Conservation (phyloP, 2,888 invertebrate species). For the Hydrotaea diabolus region DNA sequence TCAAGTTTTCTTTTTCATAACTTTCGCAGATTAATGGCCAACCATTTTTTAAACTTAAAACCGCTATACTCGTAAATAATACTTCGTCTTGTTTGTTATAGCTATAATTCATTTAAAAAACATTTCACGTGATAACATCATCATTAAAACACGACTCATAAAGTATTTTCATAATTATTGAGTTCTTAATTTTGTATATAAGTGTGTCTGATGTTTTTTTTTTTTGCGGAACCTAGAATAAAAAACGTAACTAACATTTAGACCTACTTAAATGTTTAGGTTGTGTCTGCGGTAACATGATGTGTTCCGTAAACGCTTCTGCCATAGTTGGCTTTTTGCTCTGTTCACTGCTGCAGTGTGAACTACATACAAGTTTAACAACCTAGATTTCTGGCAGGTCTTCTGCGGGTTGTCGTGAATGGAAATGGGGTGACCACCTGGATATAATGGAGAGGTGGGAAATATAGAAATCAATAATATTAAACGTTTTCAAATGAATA, state of each 20-base stretch:
- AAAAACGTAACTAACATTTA: conserved; percentile 3
- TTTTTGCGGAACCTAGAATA: background rate
- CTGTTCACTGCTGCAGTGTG: background rate
- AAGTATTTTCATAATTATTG: background rate
- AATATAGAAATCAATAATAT: no score
- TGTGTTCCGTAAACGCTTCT: background rate
- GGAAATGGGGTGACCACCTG: conserved; percentile 14
- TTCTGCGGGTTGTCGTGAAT: background rate
- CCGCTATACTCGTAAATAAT: no score
- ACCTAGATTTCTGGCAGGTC: conserved; percentile 29
- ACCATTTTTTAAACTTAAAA: no score
- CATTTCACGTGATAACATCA: background rate
- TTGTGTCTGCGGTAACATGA: background rate
- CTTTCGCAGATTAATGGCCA: no score
- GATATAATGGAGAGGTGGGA: no score
- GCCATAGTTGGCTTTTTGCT: conserved; percentile 8
- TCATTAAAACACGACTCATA: background rate
- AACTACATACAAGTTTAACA: conserved; percentile 23
- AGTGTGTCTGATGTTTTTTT: background rate
- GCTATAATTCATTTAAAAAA: no score
- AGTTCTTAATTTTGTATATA: background rate
- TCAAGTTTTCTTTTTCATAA: no score
- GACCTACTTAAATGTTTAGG: conserved; percentile 15
- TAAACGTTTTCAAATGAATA: no score
- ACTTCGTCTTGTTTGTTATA: no score